Evolutionary conservation across 1,140 invertebrate genomes (phyloP).

Genomic region (Stegodyphus mimosarum): DNA sequence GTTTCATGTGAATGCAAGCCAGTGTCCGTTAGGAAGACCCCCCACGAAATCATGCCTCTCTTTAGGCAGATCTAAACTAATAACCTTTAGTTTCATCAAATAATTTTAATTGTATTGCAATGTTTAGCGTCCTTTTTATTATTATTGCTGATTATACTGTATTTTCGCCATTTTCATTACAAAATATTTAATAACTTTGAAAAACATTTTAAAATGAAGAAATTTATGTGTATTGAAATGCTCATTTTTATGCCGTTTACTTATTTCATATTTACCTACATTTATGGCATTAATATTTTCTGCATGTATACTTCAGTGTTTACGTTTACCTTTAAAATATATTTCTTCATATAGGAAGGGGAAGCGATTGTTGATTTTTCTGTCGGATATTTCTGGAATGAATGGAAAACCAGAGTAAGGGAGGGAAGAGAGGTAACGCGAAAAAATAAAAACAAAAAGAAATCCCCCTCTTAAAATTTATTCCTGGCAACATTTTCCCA

Average conservation of each 20-base stretch:
- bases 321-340: background rate
- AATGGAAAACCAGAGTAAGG: background rate
- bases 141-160: too few species aligned
- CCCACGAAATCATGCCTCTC: too few species aligned
- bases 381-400: slow-evolving; percentile 15
- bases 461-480: slow-evolving; percentile 7
- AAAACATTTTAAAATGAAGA: background rate
- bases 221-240: background rate
- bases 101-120: too few species aligned
- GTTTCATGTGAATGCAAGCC: too few species aligned
- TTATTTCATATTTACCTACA: background rate
- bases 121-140: too few species aligned
- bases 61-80: too few species aligned
- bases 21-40: too few species aligned
- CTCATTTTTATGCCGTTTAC: background rate
- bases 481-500: slow-evolving; percentile 31
- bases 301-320: too few species aligned
- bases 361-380: slow-evolving; percentile 19
- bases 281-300: too few species aligned
- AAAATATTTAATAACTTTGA: background rate
- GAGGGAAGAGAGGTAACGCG: background rate
- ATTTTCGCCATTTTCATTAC: background rate
- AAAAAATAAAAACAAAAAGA: slow-evolving; percentile 21
- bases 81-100: too few species aligned
- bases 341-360: background rate